Evolutionary conservation across 2,113 vertebrate genomes (phyloP).

Genomic region (Quiscalus mexicanus): DNA sequence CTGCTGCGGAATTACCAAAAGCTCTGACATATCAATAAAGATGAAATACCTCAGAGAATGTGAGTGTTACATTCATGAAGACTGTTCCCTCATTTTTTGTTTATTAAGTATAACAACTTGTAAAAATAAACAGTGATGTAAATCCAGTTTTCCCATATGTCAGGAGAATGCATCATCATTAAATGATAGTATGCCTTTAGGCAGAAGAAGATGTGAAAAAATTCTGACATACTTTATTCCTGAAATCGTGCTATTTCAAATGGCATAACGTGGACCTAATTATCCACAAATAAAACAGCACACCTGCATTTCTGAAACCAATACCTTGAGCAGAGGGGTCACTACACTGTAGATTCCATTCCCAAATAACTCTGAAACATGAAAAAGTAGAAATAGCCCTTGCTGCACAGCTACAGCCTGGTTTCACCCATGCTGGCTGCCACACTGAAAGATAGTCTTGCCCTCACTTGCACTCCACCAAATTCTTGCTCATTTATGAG

Average conservation of each 20-base stretch:
- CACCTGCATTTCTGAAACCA: not conserved
- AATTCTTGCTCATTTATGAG: not conserved
- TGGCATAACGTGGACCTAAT: not conserved
- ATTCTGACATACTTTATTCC: not conserved
- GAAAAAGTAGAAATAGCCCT: not conserved
- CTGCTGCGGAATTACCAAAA: not conserved
- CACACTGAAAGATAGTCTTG: not conserved
- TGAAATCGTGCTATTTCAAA: not conserved
- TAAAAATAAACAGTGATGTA: not conserved
- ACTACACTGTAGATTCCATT: not conserved
- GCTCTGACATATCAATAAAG: not conserved
- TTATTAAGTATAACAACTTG: not conserved
- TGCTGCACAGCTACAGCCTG: not conserved
- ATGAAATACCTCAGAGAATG: not conserved
- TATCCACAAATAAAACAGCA: not conserved
- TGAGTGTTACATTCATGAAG: not conserved
- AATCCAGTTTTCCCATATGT: not conserved
- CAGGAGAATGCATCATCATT: not conserved
- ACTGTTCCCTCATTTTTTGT: not conserved
- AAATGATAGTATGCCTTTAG: not conserved
- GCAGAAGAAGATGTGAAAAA: not conserved
- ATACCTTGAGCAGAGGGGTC: not conserved
- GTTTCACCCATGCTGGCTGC: not conserved
- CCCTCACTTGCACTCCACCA: not conserved
- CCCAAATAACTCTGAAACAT: not conserved